Base-by-base conservation (phyloP, 64 coral and sea anemone species). In the Catalaphyllia jardinei region DNA sequence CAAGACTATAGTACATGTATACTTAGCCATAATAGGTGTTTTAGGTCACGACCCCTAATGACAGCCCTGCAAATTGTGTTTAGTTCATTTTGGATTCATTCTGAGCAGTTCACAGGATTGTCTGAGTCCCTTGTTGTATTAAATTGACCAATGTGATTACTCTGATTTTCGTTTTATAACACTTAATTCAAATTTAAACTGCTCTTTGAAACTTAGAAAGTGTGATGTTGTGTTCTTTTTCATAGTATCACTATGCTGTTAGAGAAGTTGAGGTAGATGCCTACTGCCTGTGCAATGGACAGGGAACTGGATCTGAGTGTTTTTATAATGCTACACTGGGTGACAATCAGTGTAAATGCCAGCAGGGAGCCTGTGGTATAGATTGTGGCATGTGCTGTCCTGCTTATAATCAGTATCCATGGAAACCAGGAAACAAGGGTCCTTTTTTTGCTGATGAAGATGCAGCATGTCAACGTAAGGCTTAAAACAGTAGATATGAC, bases 241-340 rank as follows among this genome's bases (percentile, higher is more conserved):
- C n/a, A 12, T n/a, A 98, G 96, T 89, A 98, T 83, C 96, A 98
- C 46, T 98, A 98, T 88, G 91, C 77, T 73, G 96, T 98, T 24
- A 76, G 91, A 35, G 96, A 98, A 79, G 85, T 98, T 2, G 76
- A 74, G 17, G 88, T 98, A 25, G 75, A 84, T 22, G 92, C 64
- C 13, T 95, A 80, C 55, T 99, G 97, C 52, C 27, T 79, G 9
- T 99, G 97, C 71, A 95, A 95, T 92, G 97, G 97, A 63, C 97
- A 99, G 51, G 94, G 90, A 4, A 52, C 92, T 67, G 86, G 88
- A 38, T 31, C 31, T 1, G 18, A 62, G 10, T 99, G 97, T 72
- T 24, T 46, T 8, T 93, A 79, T 71, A 87, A 93, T 46, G n/a
- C 19, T 8, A 88, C 78, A 75, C 20, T 80, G 5, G 35, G 29